phyloP scores from a whole-genome alignment of 1,140 invertebrate species.

The Musca domestica region DNA sequence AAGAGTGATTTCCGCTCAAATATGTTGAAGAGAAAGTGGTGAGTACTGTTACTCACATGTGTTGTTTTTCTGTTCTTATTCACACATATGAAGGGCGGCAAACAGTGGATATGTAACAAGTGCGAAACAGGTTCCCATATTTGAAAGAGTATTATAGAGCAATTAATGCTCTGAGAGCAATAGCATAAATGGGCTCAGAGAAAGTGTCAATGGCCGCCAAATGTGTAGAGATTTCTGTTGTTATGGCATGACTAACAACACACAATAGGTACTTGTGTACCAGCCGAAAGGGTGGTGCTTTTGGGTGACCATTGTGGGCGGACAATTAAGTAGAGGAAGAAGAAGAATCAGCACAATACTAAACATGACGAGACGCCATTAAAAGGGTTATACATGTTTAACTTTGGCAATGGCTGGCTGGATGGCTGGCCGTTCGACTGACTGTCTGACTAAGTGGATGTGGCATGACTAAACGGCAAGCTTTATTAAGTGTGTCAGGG shows the following conservation, averaged over 20 bases:
- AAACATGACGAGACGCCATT: slow-evolving; percentile 17
- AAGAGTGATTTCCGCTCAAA: not conserved
- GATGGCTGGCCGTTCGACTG: slow-evolving; percentile 21
- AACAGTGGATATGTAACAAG: not conserved
- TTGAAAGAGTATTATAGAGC: not conserved
- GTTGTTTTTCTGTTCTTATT: not conserved
- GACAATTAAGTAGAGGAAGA: too few species aligned
- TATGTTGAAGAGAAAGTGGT: not conserved
- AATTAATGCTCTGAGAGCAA: not conserved
- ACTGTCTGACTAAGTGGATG: too few species aligned
- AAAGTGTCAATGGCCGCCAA: slow-evolving; percentile 14
- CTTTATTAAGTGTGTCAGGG: not conserved
- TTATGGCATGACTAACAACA: too few species aligned
- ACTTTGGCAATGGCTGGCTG: not conserved
- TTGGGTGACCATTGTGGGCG: too few species aligned
- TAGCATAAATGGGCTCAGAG: not conserved
- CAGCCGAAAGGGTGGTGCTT: too few species aligned
- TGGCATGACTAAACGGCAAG: too few species aligned
- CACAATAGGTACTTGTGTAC: too few species aligned
- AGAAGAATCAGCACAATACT: too few species aligned
- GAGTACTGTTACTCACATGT: not conserved
- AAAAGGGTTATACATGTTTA: slow-evolving; percentile 4
- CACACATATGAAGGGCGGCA: too few species aligned
- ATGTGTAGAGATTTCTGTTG: not conserved
- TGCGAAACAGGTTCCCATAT: not conserved